Evolutionary conservation across 2,888 invertebrate species (phyloP).

Genomic region (Cacoxenus indagator): DNA sequence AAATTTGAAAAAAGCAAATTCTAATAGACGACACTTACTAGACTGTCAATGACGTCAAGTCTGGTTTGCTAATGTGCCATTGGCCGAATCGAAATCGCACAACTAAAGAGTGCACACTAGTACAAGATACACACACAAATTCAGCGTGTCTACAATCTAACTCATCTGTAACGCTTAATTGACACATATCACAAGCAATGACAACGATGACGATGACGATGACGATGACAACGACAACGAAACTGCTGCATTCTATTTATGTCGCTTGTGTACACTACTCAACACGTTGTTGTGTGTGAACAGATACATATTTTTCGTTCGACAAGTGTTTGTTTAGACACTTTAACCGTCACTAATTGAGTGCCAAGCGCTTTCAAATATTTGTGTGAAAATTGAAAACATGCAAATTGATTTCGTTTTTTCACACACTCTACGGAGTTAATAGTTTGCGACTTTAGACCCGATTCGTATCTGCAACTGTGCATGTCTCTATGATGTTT

Average conservation of each 20-base stretch:
- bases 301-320: background rate
- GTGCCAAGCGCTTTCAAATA: background rate
- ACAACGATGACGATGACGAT: background rate
- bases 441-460: background rate
- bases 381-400: background rate
- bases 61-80: background rate
- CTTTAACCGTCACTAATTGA: background rate
- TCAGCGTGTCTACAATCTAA: background rate
- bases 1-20: background rate
- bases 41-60: constrained; percentile 6
- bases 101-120: background rate
- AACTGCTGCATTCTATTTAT: background rate
- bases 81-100: background rate
- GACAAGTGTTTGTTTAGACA: background rate
- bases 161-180: background rate
- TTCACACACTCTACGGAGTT: background rate
- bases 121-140: background rate
- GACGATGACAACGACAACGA: background rate
- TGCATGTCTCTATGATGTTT: constrained; percentile 21
- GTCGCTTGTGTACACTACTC: background rate
- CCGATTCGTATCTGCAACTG: constrained; percentile 31
- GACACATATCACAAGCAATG: background rate
- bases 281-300: background rate
- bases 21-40: constrained; percentile 26
- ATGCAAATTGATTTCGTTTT: background rate